These are phyloP conservation scores for Salarias fasciatus DNA, from an alignment of 2,797 vertebrate species.

Conservation along the genomic window DNA sequence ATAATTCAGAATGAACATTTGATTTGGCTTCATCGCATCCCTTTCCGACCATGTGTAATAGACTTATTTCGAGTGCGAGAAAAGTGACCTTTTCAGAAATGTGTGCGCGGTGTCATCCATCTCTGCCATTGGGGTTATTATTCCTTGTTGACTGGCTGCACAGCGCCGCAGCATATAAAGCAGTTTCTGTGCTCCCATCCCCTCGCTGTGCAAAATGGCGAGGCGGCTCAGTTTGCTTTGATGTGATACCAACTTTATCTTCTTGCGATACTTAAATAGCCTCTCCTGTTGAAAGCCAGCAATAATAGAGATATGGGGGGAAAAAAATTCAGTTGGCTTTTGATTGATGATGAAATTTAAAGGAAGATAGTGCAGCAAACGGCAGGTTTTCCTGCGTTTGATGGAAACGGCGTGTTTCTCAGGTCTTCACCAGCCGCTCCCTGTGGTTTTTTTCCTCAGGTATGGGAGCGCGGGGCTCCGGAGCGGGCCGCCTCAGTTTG, in stretches of 20 bases:
- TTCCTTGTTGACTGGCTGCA: constrained; percentile 82
- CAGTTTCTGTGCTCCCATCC: constrained; percentile 61
- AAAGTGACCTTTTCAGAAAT: constrained; percentile 81
- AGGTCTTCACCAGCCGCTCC: constrained; percentile 39
- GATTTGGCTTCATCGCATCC: constrained; percentile 62
- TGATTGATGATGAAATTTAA: constrained; percentile 68
- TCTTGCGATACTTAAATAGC: constrained; percentile 61
- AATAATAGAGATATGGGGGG: constrained; percentile 68
- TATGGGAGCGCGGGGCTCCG: constrained; percentile 91
- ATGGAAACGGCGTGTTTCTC: constrained; percentile 25
- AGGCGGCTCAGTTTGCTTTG: constrained; percentile 59
- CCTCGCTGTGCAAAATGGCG: constrained; percentile 61
- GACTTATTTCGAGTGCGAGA: constrained; percentile 65
- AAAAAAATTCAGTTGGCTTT: constrained; percentile 37
- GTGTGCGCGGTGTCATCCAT: constrained; percentile 72
- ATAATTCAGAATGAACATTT: constrained; percentile 59
- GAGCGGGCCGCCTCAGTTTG: constrained; percentile 61
- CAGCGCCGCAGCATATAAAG: constrained; percentile 77
- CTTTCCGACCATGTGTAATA: constrained; percentile 64
- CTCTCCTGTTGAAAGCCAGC: constrained; percentile 68
- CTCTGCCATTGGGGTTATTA: constrained; percentile 83
- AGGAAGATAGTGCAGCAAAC: constrained; percentile 15
- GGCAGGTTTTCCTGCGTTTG: constrained; percentile 35
- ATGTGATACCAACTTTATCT: constrained; percentile 71
- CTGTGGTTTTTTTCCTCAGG: constrained; percentile 80